phyloP scores from a whole-genome alignment of 2,888 invertebrate species.

The Orthosia incerta region DNA sequence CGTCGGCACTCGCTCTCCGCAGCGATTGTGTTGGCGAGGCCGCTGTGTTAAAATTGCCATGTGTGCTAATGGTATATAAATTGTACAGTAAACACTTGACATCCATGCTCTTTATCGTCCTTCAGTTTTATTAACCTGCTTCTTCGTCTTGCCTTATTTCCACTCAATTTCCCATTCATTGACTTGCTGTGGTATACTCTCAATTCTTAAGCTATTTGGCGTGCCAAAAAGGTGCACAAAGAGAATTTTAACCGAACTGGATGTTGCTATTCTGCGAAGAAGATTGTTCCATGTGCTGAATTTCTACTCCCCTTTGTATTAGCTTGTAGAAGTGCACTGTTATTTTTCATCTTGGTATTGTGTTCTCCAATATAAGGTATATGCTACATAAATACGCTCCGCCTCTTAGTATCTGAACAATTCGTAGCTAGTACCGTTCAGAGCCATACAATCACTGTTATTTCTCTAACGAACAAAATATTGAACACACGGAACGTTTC shows the following conservation, averaged over 20 bases:
- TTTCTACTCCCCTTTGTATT: not conserved
- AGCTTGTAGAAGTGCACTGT: constrained; percentile 9
- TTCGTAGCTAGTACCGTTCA: constrained; percentile 12
- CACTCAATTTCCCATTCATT: constrained; percentile 42
- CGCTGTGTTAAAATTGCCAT: constrained; percentile 47
- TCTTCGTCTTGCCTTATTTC: constrained; percentile 19
- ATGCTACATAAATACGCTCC: constrained; percentile 18
- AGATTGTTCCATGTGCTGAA: constrained; percentile 22
- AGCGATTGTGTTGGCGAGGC: constrained; percentile 65
- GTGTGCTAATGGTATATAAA: constrained; percentile 46
- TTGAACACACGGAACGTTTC: constrained; percentile 25
- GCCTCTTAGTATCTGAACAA: constrained; percentile 11
- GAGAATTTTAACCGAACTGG: constrained; percentile 25
- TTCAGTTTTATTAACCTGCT: constrained; percentile 15
- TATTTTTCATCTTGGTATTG: constrained; percentile 28
- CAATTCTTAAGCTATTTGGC: constrained; percentile 17
- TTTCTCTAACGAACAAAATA: constrained; percentile 30
- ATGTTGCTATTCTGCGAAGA: constrained; percentile 20
- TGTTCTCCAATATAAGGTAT: constrained; percentile 7
- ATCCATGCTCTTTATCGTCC: constrained; percentile 12
- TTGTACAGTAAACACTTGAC: constrained; percentile 32
- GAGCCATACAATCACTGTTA: constrained; percentile 5
- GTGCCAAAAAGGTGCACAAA: constrained; percentile 23
- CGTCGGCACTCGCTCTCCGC: constrained; percentile 57
- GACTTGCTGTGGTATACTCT: constrained; percentile 18